These are phyloP conservation scores for Spheniscus humboldti DNA, from an alignment of 2,797 vertebrate genomes.

Conservation along the genomic window DNA sequence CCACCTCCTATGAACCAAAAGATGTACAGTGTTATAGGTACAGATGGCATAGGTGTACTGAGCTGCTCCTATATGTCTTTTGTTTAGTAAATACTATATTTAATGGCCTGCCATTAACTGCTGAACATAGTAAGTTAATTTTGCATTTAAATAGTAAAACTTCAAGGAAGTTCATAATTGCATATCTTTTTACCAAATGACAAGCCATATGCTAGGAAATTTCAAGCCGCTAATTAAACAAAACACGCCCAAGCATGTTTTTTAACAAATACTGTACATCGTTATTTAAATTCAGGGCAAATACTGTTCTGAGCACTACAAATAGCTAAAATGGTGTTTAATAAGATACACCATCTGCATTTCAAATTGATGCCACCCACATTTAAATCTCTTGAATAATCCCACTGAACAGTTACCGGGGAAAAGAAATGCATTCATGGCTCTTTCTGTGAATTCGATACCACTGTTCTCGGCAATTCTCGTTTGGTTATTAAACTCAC, in stretches of 20 bases:
- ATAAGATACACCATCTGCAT: slow-evolving; percentile 68
- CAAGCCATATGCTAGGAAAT: slow-evolving; percentile 70
- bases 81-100: slow-evolving; percentile 45
- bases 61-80: background rate
- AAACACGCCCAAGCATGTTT: slow-evolving; percentile 62
- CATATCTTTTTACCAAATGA: slow-evolving; percentile 61
- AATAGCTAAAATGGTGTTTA: slow-evolving; percentile 63
- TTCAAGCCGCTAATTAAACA: slow-evolving; percentile 72
- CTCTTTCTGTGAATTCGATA: background rate
- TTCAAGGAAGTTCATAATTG: slow-evolving; percentile 65
- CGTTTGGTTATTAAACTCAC: background rate
- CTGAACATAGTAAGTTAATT: slow-evolving; percentile 17
- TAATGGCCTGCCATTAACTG: slow-evolving; percentile 7
- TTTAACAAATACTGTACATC: slow-evolving; percentile 67
- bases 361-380: slow-evolving; percentile 50
- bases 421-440: background rate
- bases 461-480: background rate
- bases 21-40: background rate
- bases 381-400: slow-evolving; percentile 51
- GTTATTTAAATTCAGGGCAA: slow-evolving; percentile 62
- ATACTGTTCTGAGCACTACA: slow-evolving; percentile 50
- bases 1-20: background rate
- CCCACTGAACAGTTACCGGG: slow-evolving; percentile 13
- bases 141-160: slow-evolving; percentile 43
- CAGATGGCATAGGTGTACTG: background rate